Evolutionary conservation across 2,113 vertebrate species (phyloP).

Genomic region (Elanus axillaris): DNA sequence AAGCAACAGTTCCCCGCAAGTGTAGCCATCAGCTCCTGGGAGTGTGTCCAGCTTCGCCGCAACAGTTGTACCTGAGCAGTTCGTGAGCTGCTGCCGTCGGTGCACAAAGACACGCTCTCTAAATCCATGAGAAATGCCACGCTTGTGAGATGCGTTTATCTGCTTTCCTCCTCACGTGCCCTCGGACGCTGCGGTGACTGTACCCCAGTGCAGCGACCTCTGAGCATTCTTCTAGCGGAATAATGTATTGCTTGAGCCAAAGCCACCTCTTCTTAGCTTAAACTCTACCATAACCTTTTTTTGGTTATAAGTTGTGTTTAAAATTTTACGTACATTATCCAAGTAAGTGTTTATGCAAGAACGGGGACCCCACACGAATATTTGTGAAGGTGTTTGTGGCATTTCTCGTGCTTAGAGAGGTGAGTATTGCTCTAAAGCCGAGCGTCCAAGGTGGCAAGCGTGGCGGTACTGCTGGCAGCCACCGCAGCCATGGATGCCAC

Average conservation of each 20-base stretch:
- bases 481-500: rapidly evolving
- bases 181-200: rapidly evolving
- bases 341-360: not conserved
- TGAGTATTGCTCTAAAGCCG: no score
- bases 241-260: rapidly evolving
- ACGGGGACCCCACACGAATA: rapidly evolving
- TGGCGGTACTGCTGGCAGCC: not conserved
- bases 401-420: rapidly evolving
- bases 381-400: rapidly evolving
- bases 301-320: not conserved
- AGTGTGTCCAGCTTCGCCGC: no score
- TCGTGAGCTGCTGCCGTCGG: not conserved
- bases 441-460: not conserved
- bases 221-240: not conserved
- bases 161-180: rapidly evolving
- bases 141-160: rapidly evolving
- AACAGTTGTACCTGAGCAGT: rapidly evolving
- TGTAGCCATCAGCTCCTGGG: not conserved
- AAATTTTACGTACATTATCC: no score
- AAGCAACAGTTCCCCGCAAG: no score
- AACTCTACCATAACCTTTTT: no score
- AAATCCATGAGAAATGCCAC: rapidly evolving
- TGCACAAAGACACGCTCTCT: rapidly evolving
- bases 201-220: not conserved
- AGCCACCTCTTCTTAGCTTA: not conserved